phyloP scores from a whole-genome alignment of 2,113 vertebrate genomes.

The Acinonyx jubatus region DNA sequence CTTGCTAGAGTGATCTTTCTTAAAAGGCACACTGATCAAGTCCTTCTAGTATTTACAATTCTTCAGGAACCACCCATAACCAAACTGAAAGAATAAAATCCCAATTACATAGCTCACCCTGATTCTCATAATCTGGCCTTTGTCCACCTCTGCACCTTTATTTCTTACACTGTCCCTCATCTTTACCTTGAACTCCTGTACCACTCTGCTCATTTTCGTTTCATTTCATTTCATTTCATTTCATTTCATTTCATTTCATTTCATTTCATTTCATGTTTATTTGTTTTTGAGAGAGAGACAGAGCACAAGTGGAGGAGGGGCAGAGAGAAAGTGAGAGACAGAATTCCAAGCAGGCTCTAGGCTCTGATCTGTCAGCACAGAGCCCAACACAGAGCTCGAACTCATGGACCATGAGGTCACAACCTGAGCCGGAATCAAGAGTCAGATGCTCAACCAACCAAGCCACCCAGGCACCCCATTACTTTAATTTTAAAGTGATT shows the following conservation, averaged over 20 bases:
- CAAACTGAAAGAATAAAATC: neutral
- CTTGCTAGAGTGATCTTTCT: neutral
- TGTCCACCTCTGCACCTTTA: neutral
- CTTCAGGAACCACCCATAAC: neutral
- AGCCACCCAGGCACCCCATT: neutral
- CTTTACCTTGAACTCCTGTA: neutral
- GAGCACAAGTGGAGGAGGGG: no score
- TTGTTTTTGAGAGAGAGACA: no score
- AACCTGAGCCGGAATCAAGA: no score
- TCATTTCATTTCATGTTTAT: no score
- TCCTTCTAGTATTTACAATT: neutral
- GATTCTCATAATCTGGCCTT: neutral
- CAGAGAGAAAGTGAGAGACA: no score
- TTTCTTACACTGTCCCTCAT: neutral
- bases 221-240: neutral
- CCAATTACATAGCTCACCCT: neutral
- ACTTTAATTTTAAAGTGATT: neutral
- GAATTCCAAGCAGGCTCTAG: no score
- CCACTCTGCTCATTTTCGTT: neutral
- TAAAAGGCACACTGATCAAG: neutral
- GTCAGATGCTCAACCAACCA: no score
- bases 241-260: neutral
- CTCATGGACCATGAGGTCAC: no score
- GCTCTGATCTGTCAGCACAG: no score
- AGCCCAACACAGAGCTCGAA: no score